Conservation (phyloP, 2,113 vertebrate species). For the Camelus dromedarius region DNA sequence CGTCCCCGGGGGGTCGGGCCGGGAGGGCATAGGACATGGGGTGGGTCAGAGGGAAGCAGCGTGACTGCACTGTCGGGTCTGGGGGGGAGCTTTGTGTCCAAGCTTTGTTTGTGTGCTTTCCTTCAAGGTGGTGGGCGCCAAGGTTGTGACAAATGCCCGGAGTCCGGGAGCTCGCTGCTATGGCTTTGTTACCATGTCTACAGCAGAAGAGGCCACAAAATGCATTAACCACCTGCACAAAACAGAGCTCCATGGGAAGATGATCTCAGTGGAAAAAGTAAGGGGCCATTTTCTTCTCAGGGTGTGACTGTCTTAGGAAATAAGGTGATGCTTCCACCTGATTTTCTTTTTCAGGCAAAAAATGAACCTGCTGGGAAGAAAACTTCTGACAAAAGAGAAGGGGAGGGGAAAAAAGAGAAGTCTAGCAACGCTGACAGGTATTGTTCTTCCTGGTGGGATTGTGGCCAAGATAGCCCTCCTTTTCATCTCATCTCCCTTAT, state of each 20-base stretch:
- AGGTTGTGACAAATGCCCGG: slow-evolving; percentile 97
- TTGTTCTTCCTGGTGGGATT: slow-evolving; percentile 47
- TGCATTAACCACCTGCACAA: slow-evolving; percentile 96
- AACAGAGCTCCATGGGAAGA: slow-evolving; percentile 96
- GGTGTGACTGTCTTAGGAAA: not conserved
- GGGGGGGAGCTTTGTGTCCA: not conserved
- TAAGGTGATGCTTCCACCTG: not conserved
- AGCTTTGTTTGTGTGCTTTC: not conserved
- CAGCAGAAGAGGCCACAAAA: slow-evolving; percentile 94
- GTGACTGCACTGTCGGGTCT: not conserved
- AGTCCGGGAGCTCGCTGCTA: slow-evolving; percentile 98
- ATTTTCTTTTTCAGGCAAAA: slow-evolving; percentile 91
- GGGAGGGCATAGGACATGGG: not conserved
- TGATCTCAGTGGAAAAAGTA: slow-evolving; percentile 98
- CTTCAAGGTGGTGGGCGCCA: slow-evolving; percentile 95
- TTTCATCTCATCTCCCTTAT: not conserved
- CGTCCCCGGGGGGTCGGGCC: too few species aligned
- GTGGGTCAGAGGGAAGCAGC: not conserved
- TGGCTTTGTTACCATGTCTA: slow-evolving; percentile 98
- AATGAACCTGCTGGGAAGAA: slow-evolving; percentile 97
- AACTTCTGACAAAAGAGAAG: slow-evolving; percentile 91
- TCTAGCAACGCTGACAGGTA: slow-evolving; percentile 86
- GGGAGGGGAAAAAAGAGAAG: slow-evolving; percentile 90
- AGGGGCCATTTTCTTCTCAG: slow-evolving; percentile 35
- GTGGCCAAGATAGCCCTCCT: not conserved